These are phyloP conservation scores for Anthopleura xanthogrammica DNA, from an alignment of 92 coral and sea anemone genomes.

Conservation along the genomic window DNA sequence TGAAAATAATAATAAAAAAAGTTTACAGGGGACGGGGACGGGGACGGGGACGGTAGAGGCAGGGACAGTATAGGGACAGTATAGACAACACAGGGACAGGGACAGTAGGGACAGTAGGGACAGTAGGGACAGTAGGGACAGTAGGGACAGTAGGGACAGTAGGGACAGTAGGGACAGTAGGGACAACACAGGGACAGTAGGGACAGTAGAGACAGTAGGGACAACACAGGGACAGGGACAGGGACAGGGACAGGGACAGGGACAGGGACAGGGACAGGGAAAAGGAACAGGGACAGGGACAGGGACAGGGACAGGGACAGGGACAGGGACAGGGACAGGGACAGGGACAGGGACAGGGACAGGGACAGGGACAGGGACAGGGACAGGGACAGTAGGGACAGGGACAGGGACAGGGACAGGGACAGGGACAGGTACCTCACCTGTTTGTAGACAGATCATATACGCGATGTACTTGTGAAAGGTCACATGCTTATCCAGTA, in stretches of 20 bases:
- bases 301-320: not conserved
- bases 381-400: not conserved
- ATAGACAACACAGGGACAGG: no score
- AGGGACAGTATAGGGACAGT: not conserved
- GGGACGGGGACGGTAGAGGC: not conserved
- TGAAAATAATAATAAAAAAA: slow-evolving; percentile 13
- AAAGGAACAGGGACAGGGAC: no score
- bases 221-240: no score
- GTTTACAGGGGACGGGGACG: not conserved
- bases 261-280: no score
- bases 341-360: not conserved
- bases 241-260: no score
- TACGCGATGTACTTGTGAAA: slow-evolving; percentile 89
- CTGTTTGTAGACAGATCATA: slow-evolving; percentile 89
- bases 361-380: not conserved
- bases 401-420: not conserved
- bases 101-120: no score
- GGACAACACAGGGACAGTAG: no score
- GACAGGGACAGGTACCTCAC: slow-evolving; percentile 25
- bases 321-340: not conserved
- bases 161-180: no score
- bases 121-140: no score
- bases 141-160: no score
- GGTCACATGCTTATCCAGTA: slow-evolving; percentile 82
- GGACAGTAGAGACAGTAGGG: no score